Percentiles rank a stretch among this genome's conserved stretches.
Conservation (phyloP, 2,888 invertebrate genomes). For the Tetragonula carbonaria region DNA sequence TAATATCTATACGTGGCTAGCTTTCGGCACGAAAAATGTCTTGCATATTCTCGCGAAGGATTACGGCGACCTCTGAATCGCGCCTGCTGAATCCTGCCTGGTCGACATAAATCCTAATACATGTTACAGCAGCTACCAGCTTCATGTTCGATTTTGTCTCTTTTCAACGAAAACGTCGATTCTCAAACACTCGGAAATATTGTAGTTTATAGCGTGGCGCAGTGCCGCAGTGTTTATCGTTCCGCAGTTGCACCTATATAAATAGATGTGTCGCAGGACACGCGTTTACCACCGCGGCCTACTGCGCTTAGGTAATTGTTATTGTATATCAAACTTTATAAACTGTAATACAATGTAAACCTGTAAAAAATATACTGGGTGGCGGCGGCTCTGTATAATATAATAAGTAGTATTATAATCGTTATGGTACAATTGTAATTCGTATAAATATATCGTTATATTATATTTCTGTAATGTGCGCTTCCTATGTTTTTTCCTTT, state of each 20-base stretch:
- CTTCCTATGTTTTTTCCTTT: conserved; percentile 43
- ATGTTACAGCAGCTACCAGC: background rate
- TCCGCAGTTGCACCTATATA: conserved; percentile 57
- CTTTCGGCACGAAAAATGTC: conserved; percentile 23
- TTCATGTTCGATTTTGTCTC: background rate
- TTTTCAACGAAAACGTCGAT: conserved; percentile 53
- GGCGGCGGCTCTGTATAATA: conserved; percentile 84
- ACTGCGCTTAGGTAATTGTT: conserved; percentile 79
- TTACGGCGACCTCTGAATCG: too few relatives aligned
- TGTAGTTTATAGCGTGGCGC: conserved; percentile 71
- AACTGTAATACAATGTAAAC: conserved; percentile 84
- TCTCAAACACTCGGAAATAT: conserved; percentile 72
- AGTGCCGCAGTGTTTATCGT: conserved; percentile 57
- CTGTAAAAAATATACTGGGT: conserved; percentile 84
- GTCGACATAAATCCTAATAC: conserved; percentile 8
- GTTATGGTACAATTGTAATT: conserved; percentile 81
- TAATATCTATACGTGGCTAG: too few relatives aligned
- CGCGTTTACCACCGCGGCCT: conserved; percentile 56
- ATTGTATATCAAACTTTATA: conserved; percentile 84
- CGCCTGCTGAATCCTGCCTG: background rate
- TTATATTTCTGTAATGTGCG: conserved; percentile 78
- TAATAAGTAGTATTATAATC: conserved; percentile 83
- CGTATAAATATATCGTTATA: conserved; percentile 84
- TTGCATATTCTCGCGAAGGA: background rate
- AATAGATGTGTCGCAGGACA: conserved; percentile 57